These are phyloP conservation scores for Manacus vitellinus DNA, from an alignment of 2,113 vertebrate genomes.

Conservation along the genomic window DNA sequence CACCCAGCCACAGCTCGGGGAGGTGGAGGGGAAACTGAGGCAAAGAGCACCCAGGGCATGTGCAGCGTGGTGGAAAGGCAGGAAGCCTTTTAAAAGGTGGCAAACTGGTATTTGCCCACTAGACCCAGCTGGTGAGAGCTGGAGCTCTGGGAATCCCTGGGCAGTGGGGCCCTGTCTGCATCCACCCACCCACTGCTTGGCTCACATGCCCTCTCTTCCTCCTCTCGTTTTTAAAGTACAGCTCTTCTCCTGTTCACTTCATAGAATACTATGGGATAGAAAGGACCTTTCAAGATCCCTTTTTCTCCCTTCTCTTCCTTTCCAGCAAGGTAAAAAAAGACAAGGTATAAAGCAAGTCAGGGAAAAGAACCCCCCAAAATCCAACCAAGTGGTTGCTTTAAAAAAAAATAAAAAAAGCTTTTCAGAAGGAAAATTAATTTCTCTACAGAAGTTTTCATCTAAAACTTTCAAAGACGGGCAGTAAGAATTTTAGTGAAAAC, in stretches of 20 bases:
- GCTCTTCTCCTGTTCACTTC: not conserved
- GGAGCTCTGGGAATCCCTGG: not conserved
- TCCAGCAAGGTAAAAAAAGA: not conserved
- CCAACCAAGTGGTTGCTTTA: not conserved
- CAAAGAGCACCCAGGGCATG: not conserved
- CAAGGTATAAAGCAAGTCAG: not conserved
- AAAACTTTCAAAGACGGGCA: not conserved
- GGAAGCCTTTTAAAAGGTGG: not conserved
- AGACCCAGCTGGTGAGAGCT: not conserved
- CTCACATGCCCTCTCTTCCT: rapidly evolving
- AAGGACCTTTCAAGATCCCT: not conserved
- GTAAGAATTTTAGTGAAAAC: not conserved
- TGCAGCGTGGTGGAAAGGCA: not conserved
- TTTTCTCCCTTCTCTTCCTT: not conserved
- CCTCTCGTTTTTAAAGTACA: not conserved
- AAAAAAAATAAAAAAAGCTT: not conserved
- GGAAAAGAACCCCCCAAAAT: not conserved
- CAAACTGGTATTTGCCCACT: not conserved
- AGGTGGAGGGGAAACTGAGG: not conserved
- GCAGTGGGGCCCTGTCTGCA: not conserved
- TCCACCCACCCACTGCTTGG: not conserved
- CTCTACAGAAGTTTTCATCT: not conserved
- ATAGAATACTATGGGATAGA: not conserved
- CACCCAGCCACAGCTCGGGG: rapidly evolving
- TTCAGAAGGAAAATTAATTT: not conserved